Evolutionary conservation across 2,888 invertebrate species (phyloP).

Genomic region (Desoria tigrina): DNA sequence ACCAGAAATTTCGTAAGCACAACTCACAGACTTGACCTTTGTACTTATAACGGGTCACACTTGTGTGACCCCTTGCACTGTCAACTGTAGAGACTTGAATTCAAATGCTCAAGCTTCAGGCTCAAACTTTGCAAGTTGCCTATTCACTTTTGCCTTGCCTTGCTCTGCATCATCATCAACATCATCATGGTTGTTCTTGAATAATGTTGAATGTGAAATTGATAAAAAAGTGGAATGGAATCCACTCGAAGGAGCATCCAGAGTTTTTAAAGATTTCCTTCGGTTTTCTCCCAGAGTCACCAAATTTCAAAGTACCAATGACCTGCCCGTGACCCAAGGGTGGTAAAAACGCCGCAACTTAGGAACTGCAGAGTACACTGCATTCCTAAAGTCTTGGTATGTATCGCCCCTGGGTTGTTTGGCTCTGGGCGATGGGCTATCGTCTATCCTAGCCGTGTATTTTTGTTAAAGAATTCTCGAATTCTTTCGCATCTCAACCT

Average conservation of each 20-base stretch:
- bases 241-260: not conserved
- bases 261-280: not conserved
- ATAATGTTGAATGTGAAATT: not conserved
- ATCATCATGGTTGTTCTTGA: not conserved
- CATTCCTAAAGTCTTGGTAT: not conserved
- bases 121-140: too few species aligned
- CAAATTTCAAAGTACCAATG: too few species aligned
- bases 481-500: constrained; percentile 1
- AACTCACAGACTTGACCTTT: too few species aligned
- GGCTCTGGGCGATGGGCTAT: constrained; percentile 6
- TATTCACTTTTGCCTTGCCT: not conserved
- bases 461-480: constrained; percentile 5
- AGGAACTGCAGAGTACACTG: too few species aligned
- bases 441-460: constrained; percentile 5
- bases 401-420: not conserved
- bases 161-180: not conserved
- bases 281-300: too few species aligned
- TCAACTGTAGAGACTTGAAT: too few species aligned
- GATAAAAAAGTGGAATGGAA: constrained; percentile 12
- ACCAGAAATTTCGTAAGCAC: too few species aligned
- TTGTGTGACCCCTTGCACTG: too few species aligned
- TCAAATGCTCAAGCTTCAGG: too few species aligned
- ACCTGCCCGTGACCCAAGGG: too few species aligned
- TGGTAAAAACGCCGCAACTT: too few species aligned
- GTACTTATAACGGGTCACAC: too few species aligned